phyloP scores from a whole-genome alignment of 2,888 invertebrate genomes.

The Napeogenes inachia region DNA sequence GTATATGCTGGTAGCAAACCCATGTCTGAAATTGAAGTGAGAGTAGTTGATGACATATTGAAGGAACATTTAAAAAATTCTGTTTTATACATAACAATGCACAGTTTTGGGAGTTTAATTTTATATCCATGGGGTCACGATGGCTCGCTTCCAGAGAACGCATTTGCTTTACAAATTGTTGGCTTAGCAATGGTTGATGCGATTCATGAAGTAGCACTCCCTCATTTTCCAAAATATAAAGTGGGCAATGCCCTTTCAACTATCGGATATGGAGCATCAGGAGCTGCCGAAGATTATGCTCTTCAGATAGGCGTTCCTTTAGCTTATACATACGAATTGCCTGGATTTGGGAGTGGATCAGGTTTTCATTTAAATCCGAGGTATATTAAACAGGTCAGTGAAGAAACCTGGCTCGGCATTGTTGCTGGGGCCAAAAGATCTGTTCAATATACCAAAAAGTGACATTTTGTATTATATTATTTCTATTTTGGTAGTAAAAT shows the following conservation, averaged over 20 bases:
- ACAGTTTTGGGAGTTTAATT: conserved; percentile 84
- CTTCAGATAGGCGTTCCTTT: conserved; percentile 75
- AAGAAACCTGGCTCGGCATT: conserved; percentile 79
- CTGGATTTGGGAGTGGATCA: conserved; percentile 63
- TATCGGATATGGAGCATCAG: conserved; percentile 76
- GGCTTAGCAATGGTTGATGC: conserved; percentile 61
- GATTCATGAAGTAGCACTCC: conserved; percentile 48
- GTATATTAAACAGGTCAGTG: conserved; percentile 74
- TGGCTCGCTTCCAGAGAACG: conserved; percentile 66
- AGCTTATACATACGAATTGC: conserved; percentile 81
- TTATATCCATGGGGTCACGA: conserved; percentile 84
- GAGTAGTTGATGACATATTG: conserved; percentile 77
- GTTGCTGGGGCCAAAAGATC: conserved; percentile 61
- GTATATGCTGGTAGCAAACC: conserved; percentile 78
- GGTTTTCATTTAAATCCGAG: conserved; percentile 78
- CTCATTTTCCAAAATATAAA: conserved; percentile 61
- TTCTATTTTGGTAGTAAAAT: too few species aligned
- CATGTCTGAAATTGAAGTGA: conserved; percentile 83
- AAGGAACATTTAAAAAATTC: conserved; percentile 64
- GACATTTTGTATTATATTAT: too few species aligned
- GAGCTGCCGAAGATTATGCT: conserved; percentile 82
- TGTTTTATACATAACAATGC: conserved; percentile 83
- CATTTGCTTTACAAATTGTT: conserved; percentile 61
- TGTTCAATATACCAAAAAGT: conserved; percentile 9
- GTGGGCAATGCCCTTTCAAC: conserved; percentile 73